phyloP scores from a whole-genome alignment of 30 jellyfish, hydroid and myxozoan genomes.

The Catostylus mosaicus region DNA sequence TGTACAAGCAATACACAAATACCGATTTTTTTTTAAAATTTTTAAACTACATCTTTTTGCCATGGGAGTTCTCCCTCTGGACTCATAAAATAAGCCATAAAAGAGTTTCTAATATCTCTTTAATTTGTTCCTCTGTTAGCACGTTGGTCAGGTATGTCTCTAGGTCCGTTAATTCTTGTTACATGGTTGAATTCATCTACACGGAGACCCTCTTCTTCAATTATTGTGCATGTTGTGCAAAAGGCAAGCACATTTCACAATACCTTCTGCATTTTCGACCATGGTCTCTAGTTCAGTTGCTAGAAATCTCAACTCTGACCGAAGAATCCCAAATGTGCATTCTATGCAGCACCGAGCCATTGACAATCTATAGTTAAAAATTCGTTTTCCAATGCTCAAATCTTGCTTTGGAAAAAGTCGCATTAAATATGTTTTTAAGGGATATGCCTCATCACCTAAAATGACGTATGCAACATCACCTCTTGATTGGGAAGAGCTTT shows the following conservation, averaged over 20 bases:
- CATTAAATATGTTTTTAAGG: background rate
- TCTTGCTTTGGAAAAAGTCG: constrained; percentile 5
- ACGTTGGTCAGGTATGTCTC: background rate
- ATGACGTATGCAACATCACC: background rate
- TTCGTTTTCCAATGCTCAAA: background rate
- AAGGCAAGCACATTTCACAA: background rate
- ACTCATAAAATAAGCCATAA: constrained; percentile 15
- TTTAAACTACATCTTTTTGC: background rate
- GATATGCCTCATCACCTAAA: constrained; percentile 20
- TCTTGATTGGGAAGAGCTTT: background rate
- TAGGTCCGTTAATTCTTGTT: background rate
- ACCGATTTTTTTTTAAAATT: background rate
- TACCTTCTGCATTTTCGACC: background rate
- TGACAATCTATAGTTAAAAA: constrained; percentile 29
- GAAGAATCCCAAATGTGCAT: constrained; percentile 6
- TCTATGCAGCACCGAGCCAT: constrained; percentile 6
- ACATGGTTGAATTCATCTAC: background rate
- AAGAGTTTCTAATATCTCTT: constrained; percentile 1
- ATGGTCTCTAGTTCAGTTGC: background rate
- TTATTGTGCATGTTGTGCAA: constrained; percentile 16
- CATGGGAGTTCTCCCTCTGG: constrained; percentile 23
- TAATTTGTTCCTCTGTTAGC: constrained; percentile 2
- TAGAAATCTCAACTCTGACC: constrained; percentile 8
- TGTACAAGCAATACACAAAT: background rate
- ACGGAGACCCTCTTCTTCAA: constrained; percentile 10